A percentile compares a stretch with the other conserved stretches of the same genome.
These are phyloP conservation scores for Rhincodon typus DNA, from an alignment of 2,797 vertebrate species.

Conservation along the genomic window DNA sequence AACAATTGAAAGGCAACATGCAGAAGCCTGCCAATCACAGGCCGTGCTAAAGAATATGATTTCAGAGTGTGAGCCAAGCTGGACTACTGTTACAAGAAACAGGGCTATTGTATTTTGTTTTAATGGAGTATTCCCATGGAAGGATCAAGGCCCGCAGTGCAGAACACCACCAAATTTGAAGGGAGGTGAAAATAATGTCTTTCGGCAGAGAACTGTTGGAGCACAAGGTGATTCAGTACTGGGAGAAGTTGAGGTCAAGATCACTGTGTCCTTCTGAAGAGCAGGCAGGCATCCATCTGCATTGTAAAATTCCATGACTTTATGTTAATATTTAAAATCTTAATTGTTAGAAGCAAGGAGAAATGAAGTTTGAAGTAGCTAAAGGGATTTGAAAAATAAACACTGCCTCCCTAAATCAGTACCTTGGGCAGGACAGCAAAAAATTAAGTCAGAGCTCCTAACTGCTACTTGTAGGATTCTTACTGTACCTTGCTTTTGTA, in stretches of 20 bases:
- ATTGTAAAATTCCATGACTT: neutral
- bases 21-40: neutral
- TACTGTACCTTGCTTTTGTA: neutral
- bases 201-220: neutral
- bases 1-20: neutral
- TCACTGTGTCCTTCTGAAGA: neutral
- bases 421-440: neutral
- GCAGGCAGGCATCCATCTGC: neutral
- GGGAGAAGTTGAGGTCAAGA: neutral
- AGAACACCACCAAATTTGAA: neutral
- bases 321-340: neutral
- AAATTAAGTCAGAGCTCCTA: neutral
- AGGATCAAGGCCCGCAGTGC: neutral
- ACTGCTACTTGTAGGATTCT: neutral
- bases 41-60: neutral
- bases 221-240: neutral
- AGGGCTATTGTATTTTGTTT: neutral
- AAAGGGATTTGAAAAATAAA: neutral
- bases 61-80: neutral
- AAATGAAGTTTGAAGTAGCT: neutral
- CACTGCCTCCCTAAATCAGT: neutral
- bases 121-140: neutral
- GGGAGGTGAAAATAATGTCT: neutral
- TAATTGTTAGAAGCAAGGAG: neutral
- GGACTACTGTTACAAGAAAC: neutral